Base-by-base conservation (phyloP, 1,140 invertebrate genomes). In the Anoplolepis gracilipes region DNA sequence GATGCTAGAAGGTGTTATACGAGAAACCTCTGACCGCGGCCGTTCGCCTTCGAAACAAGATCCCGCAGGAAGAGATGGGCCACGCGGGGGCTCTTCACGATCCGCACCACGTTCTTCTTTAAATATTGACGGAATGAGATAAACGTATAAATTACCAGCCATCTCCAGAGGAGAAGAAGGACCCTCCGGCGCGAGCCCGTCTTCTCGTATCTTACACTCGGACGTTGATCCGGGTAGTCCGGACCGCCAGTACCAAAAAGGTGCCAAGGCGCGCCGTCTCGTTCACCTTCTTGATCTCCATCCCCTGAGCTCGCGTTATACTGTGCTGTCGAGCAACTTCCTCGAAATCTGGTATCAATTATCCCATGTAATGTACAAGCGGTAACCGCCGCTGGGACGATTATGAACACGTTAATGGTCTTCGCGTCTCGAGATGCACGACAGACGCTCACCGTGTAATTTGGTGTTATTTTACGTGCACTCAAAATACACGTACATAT, bases 111-210 rank as follows among this genome's bases (percentile, higher is more conserved):
- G 89, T 90, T 62, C 90, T 91, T 93, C 88, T 92, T 92, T 92
- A 92, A 93, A 93, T 93, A 93, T 93, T 93, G 92, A 92, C 92
- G 89, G 88, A 92, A 92, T 92, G 88, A 91, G 91, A 92, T 92
- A 93, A 92, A 93, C 90, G 89, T 92, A 93, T 93, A 92, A 93
- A 93, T 93, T 93, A 93, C 92, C 90, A 90, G 86, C 70, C 91
- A 89, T 86, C 88, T 92, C 81, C 62, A 90, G 64, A 64, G 87
- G 42, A 64, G 86, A 33, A 57, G 3, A 30, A 57, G 3, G 78
- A 87, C 90, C 88, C 89, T 91, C 79, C 73, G 89, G 87, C 88
- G 88, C 88, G 72, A 79, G 49, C 70, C 49, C 77, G 77, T 86
- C 46, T 82, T 79, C 84, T 76, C 84, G 81, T 85, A 89, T 88